Base-by-base conservation (phyloP, 2,113 vertebrate species). In the Onychostoma macrolepis region DNA sequence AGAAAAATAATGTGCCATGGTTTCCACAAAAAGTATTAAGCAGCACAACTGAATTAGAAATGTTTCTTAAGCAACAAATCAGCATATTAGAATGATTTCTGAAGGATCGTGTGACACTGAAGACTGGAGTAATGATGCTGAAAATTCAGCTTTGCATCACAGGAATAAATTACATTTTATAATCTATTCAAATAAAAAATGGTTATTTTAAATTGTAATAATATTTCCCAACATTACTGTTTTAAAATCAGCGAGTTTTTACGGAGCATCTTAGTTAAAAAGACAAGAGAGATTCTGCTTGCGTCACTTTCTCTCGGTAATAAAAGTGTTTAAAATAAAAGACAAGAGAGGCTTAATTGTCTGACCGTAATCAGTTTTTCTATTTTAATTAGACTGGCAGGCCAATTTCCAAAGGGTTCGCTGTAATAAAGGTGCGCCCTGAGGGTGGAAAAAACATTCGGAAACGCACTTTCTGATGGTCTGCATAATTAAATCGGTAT, bases 331-430 rank as follows among this genome's bases (percentile, higher is more conserved):
- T 85, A 21, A 69, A 21, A 69, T 80, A 80, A 28, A 67, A 72
- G 69, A 41, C 17, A 17, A 24, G 19, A 83, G 36, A 45, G 72
- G 56, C 86, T n/a, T 88, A 83, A 90, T 91, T 90, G 88, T 72
- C 84, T 26, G 78, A 80, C 77, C 88, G 30, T 91, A 88, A 90
- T 90, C 83, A 84, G 74, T 86, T 91, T 87, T 86, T 89, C 71
- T n/a, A 36, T 75, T 89, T 91, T 86, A 84, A 89, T 90, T 87
- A 90, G 85, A 82, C 69, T 88, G 6, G 80, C 80, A 28, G 30
- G 80, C 33, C 75, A 76, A 71, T 85, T 87, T 87, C 36, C 33
- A 79, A n/a, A 80, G 78, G 72, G 76, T 75, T 61, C 63, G 30
- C 19, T 24, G 28, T 80, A 85, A 85, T 50, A 30, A 87, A 86